Evolutionary conservation across 2,888 invertebrate species (phyloP).

Genomic region (Rhimphoctona megacephalus): DNA sequence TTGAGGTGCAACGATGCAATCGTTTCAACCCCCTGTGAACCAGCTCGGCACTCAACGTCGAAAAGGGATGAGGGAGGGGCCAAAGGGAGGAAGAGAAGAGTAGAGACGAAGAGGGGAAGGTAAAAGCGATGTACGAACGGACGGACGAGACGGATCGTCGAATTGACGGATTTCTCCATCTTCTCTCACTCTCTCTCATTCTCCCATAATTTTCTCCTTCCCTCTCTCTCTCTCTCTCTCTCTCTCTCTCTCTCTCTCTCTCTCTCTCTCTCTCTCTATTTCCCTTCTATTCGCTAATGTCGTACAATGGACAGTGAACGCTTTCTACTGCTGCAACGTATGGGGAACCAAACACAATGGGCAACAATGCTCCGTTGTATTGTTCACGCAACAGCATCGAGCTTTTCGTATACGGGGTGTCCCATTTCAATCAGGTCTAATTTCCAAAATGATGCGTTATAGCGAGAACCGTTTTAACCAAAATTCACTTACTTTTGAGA

Average conservation of each 20-base stretch:
- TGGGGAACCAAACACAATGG: slow-evolving; percentile 58
- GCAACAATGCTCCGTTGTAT: slow-evolving; percentile 21
- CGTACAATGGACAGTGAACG: slow-evolving; percentile 54
- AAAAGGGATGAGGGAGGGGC: not conserved
- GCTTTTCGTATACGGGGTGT: slow-evolving; percentile 1
- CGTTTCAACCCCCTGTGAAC: slow-evolving; percentile 27
- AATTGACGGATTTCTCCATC: slow-evolving; percentile 56
- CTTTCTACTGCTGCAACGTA: slow-evolving; percentile 55
- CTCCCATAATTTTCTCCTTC: no score
- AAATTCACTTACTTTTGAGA: no score
- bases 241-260: no score
- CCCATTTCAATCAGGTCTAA: not conserved
- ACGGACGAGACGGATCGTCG: slow-evolving; percentile 43
- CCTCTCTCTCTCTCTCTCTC: no score
- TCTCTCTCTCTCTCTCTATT: slow-evolving; percentile 9
- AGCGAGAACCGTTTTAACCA: not conserved
- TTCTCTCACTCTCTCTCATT: not conserved
- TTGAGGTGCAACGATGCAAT: slow-evolving; percentile 63
- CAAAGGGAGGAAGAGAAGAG: not conserved
- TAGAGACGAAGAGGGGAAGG: not conserved
- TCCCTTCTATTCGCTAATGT: slow-evolving; percentile 54
- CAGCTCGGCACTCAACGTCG: not conserved
- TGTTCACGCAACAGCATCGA: slow-evolving; percentile 47
- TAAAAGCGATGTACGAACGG: slow-evolving; percentile 45
- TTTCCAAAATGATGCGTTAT: not conserved